phyloP scores from a whole-genome alignment of 2,888 invertebrate genomes.

The Yponomeuta malinellus region DNA sequence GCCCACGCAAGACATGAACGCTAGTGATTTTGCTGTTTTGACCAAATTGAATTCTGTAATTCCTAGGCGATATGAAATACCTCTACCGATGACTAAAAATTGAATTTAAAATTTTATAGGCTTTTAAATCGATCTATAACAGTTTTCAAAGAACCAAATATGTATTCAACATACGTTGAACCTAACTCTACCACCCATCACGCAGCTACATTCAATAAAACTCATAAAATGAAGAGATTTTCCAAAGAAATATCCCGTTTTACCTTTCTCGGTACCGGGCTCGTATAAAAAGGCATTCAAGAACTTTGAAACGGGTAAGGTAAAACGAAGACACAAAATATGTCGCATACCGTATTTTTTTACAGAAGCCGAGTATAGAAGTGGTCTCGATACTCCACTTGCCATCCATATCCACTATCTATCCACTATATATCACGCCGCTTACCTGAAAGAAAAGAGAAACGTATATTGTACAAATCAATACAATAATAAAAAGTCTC shows the following conservation, averaged over 20 bases:
- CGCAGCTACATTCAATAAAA: background rate
- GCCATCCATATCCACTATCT: constrained; percentile 1
- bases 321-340: constrained; percentile 11
- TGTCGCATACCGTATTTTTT: constrained; percentile 10
- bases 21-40: background rate
- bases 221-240: background rate
- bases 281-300: constrained; percentile 13
- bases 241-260: background rate
- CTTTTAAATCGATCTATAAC: background rate
- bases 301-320: background rate
- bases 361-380: constrained; percentile 8
- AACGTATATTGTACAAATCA: constrained; percentile 1
- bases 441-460: constrained; percentile 27
- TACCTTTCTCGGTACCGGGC: background rate
- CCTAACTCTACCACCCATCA: background rate
- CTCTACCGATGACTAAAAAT: background rate
- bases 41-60: background rate
- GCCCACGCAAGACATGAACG: background rate
- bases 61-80: background rate
- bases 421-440: background rate
- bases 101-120: background rate
- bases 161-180: background rate
- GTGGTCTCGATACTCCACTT: background rate
- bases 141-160: background rate
- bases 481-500: background rate